Evolutionary conservation across 2,888 invertebrate species (phyloP), one percentile per base, ranked within the genome.

Genomic region (Augochlorella aurata): DNA sequence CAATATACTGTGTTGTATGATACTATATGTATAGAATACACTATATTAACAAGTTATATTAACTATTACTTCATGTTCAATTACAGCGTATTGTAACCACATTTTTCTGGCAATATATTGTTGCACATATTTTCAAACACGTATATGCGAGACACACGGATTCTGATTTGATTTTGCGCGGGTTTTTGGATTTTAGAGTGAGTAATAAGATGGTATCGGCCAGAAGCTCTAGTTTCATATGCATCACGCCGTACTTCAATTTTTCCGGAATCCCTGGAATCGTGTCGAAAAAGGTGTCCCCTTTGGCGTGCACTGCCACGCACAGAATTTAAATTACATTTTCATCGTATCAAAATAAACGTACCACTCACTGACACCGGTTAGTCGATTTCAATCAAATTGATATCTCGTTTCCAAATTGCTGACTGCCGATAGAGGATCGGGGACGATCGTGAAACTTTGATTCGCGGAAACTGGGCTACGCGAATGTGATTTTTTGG

Each of bases 301-400:
- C 12, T 58, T 24, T 1, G 21, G 24, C 12, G 14, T 58, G 21
- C 14, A 58, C 4, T 14, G 24, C 24, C 54, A 24, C 54, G 54
- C 7, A 24, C 24, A 58, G 54, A 58, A 58, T 58, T 58, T 24
- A 58, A 58, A 58, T 58, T 58, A 58, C 24, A 24, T 58, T 58
- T 58, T 14, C 54, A 24, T 58, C 54, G 54, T 58, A 14, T 24
- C 54, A 14, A 14, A 24, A 58, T 14, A 24, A 58, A 14, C 54
- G 7, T 58, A 21, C 12, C 54, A 14, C 54, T 58, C 54, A 21
- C 14, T 58, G 21, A 12, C 54, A 24, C 24, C 14, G 21, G 5
- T 14, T 54, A 21, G 14, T 24, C 54, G 54, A 58, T 58, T 58
- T 24, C 54, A 58, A 58, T 24, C 21, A 24, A 58, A 58, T 21